Conservation (phyloP, 2,888 invertebrate species). For the Drosophila rubida region DNA sequence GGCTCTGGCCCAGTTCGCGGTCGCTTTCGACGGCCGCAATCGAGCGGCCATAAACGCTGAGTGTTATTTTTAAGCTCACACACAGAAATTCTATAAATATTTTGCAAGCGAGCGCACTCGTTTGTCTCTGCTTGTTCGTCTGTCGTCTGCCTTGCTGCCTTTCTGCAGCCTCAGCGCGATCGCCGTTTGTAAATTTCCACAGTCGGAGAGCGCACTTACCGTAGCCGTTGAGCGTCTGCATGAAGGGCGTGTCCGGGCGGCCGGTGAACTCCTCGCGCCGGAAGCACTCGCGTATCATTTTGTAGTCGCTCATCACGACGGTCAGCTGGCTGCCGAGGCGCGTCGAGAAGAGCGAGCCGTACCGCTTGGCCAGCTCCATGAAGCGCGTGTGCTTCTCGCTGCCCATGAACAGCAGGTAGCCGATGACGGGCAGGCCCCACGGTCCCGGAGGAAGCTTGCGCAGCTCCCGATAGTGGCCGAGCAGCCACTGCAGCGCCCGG, state of each 20-base stretch:
- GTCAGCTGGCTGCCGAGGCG: slow-evolving; percentile 92
- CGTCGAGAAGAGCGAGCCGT: slow-evolving; percentile 93
- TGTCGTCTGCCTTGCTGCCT: no score
- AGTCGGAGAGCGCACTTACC: slow-evolving; percentile 87
- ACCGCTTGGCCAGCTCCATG: slow-evolving; percentile 90
- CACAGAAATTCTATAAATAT: no score
- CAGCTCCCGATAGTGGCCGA: slow-evolving; percentile 81
- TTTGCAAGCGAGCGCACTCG: not conserved
- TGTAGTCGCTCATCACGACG: slow-evolving; percentile 94
- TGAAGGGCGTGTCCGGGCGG: slow-evolving; percentile 93
- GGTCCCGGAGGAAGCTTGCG: slow-evolving; percentile 92
- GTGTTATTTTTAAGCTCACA: no score
- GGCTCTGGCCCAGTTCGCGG: slow-evolving; percentile 49
- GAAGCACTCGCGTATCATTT: slow-evolving; percentile 93
- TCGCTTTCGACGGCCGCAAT: no score
- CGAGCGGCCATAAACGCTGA: no score
- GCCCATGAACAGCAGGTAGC: slow-evolving; percentile 93
- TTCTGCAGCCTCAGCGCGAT: slow-evolving; percentile 19
- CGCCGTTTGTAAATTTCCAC: slow-evolving; percentile 31
- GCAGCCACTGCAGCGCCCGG: slow-evolving; percentile 83
- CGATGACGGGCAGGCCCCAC: slow-evolving; percentile 93
- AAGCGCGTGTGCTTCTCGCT: slow-evolving; percentile 91
- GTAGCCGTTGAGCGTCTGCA: slow-evolving; percentile 93
- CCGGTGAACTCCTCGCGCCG: slow-evolving; percentile 94
- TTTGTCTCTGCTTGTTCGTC: no score